Evolutionary conservation across 2,113 vertebrate species (phyloP).

Genomic region (Saguinus imperator): DNA sequence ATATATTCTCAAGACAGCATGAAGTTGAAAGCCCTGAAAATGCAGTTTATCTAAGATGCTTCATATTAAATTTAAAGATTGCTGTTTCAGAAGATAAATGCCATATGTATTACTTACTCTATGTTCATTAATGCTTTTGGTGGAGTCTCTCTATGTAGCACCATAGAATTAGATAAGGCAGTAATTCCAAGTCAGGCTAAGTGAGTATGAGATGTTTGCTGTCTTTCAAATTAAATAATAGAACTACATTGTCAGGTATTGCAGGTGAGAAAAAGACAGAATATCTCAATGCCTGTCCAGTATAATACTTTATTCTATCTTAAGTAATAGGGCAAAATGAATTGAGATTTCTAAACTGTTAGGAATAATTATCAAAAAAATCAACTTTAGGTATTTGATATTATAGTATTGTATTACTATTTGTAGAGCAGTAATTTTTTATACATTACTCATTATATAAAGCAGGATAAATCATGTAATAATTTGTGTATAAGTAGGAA

Average conservation of each 20-base stretch:
- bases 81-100: background rate
- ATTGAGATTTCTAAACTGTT: conserved; percentile 6
- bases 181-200: background rate
- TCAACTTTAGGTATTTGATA: background rate
- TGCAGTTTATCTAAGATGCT: background rate
- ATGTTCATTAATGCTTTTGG: background rate
- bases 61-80: background rate
- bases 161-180: background rate
- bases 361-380: background rate
- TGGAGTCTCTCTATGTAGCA: background rate
- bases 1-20: background rate
- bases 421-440: background rate
- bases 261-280: background rate
- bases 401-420: background rate
- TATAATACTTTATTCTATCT: background rate
- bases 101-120: background rate
- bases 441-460: background rate
- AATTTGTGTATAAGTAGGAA: background rate
- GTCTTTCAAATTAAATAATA: conserved; percentile 33
- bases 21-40: background rate
- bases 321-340: background rate
- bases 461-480: background rate
- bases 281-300: background rate
- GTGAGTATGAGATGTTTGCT: background rate
- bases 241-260: background rate